phyloP scores from a whole-genome alignment of 2,113 vertebrate species.

The human (Homo sapiens) region DNA sequence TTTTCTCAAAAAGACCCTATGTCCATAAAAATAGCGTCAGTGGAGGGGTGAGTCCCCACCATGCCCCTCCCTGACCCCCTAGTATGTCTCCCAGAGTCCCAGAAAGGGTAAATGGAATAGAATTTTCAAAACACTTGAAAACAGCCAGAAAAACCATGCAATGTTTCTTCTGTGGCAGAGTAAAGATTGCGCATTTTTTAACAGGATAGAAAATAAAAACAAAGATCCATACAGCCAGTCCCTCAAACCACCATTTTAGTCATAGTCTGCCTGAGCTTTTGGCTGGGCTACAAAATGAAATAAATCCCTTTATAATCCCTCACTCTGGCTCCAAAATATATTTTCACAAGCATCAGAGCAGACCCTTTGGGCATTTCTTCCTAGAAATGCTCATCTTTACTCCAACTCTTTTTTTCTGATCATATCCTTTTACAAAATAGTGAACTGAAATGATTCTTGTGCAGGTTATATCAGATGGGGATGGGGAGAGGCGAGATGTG shows the following conservation, averaged over 20 bases:
- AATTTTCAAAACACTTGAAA: conserved; percentile 36
- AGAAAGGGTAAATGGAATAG: neutral
- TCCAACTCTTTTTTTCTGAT: neutral
- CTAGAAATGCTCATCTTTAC: conserved; percentile 53
- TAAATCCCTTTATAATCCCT: conserved; percentile 77
- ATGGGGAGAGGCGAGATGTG: neutral
- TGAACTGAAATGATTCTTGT: neutral
- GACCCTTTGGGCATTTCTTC: conserved; percentile 66
- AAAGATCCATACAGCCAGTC: conserved; percentile 29
- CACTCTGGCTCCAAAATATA: conserved; percentile 64
- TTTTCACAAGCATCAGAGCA: conserved; percentile 66
- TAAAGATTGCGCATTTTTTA: conserved; percentile 36
- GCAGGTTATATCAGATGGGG: neutral
- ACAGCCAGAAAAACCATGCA: neutral
- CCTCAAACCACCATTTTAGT: conserved; percentile 38
- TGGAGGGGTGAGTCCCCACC: neutral
- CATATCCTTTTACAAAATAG: conserved; percentile 9
- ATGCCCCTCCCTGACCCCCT: neutral
- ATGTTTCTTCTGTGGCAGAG: neutral
- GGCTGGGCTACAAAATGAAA: conserved; percentile 72
- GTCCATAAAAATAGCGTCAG: neutral
- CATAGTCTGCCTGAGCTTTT: conserved; percentile 52
- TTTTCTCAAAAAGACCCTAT: neutral
- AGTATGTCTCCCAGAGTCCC: neutral
- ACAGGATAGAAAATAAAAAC: conserved; percentile 54